Percentiles rank a stretch among this genome's conserved stretches.
Evolutionary conservation across 1,140 invertebrate species (phyloP).

Genomic region (Arion vulgaris): DNA sequence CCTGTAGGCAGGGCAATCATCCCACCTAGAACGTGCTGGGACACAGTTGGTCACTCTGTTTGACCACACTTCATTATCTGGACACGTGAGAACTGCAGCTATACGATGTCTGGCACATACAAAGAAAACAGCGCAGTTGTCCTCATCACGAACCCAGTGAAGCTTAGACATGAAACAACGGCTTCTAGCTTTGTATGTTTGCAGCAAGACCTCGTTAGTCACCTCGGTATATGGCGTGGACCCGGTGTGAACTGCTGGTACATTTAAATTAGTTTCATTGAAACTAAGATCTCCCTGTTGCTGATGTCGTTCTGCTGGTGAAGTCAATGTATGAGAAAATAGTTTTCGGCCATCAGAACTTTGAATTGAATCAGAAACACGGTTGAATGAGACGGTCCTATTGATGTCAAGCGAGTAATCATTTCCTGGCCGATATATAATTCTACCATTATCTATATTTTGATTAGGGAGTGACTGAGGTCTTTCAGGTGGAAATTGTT

Average conservation of each 20-base stretch:
- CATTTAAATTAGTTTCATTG: not conserved
- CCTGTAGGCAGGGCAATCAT: constrained; percentile 6
- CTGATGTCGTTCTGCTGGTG: not conserved
- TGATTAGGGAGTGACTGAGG: not conserved
- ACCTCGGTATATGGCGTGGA: constrained; percentile 7
- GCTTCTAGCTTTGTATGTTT: constrained; percentile 13
- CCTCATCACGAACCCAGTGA: constrained; percentile 30
- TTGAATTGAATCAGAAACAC: not conserved
- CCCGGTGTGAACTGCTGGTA: not conserved
- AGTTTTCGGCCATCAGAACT: not conserved
- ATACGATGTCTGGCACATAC: constrained; percentile 25
- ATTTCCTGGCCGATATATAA: not conserved
- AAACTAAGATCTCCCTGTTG: not conserved
- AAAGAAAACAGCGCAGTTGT: constrained; percentile 28
- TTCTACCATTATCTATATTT: not conserved
- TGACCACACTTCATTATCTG: constrained; percentile 20
- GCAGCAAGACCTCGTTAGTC: constrained; percentile 21
- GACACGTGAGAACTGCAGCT: constrained; percentile 30
- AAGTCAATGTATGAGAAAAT: not conserved
- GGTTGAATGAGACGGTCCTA: not conserved
- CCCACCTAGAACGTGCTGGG: constrained; percentile 28
- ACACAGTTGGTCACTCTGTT: constrained; percentile 39
- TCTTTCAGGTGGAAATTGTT: not conserved
- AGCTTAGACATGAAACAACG: constrained; percentile 12
- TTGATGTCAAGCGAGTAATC: not conserved